Evolutionary conservation across 2,797 vertebrate genomes (phyloP).

Genomic region (Triplophysa yarkandensis): DNA sequence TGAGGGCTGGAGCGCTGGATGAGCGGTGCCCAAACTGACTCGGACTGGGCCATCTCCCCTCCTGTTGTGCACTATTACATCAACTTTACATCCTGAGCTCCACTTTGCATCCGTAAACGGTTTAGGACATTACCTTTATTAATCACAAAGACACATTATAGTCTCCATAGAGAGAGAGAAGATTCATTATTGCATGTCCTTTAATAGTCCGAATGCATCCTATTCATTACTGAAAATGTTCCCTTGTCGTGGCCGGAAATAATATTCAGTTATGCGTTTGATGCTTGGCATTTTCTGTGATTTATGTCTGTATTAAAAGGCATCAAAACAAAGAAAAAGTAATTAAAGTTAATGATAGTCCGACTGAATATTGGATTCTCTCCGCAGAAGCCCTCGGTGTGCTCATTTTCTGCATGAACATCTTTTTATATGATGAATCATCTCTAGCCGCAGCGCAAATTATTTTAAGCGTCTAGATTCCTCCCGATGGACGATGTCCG

Average conservation of each 20-base stretch:
- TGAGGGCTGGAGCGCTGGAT: conserved; percentile 43
- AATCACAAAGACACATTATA: conserved; percentile 38
- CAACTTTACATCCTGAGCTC: conserved; percentile 47
- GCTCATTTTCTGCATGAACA: conserved; percentile 10
- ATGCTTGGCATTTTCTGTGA: neutral
- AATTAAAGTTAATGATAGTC: conserved; percentile 21
- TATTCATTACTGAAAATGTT: conserved; percentile 27
- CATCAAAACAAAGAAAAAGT: conserved; percentile 25
- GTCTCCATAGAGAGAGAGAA: conserved; percentile 5
- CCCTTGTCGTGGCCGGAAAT: conserved; percentile 19
- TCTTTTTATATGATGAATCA: conserved; percentile 29
- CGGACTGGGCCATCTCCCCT: conserved; percentile 40
- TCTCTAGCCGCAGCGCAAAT: conserved; percentile 6
- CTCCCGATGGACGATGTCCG: conserved; percentile 18
- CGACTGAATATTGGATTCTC: conserved; percentile 5
- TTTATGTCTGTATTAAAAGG: conserved; percentile 9
- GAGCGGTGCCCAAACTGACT: conserved; percentile 45
- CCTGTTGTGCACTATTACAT: conserved; percentile 56
- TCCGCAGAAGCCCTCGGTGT: conserved; percentile 27
- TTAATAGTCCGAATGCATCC: conserved; percentile 37
- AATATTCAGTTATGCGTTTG: conserved; percentile 15
- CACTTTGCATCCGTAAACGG: conserved; percentile 55
- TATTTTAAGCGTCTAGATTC: conserved; percentile 26
- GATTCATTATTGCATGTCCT: conserved; percentile 43
- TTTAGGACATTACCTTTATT: conserved; percentile 31